Conservation (phyloP, 1,140 invertebrate species). For the Macrobrachium rosenbergii region DNA sequence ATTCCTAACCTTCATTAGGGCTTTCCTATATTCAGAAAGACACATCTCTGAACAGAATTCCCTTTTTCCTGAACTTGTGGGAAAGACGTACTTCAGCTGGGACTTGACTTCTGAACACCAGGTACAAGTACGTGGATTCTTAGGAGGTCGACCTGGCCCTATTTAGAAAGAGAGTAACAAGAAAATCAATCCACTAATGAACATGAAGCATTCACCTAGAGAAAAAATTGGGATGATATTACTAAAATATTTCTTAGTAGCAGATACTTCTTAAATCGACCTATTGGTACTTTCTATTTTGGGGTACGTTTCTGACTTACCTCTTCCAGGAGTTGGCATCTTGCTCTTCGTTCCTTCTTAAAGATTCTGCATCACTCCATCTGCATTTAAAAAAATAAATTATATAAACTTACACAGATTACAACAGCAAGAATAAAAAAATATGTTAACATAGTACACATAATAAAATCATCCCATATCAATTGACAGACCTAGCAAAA, state of each 20-base stretch:
- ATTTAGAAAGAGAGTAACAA: not conserved
- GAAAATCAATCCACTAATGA: not conserved
- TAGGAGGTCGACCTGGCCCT: constrained; percentile 60
- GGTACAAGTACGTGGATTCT: constrained; percentile 64
- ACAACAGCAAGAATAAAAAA: too few species aligned
- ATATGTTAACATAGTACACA: too few species aligned
- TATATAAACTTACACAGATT: not conserved
- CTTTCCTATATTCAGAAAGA: constrained; percentile 88
- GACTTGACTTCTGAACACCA: constrained; percentile 85
- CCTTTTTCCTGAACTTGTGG: constrained; percentile 89
- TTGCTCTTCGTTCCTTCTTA: constrained; percentile 12
- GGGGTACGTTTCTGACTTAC: not conserved
- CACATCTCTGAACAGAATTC: constrained; percentile 94
- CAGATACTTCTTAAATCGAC: not conserved
- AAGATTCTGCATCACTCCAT: constrained; percentile 16
- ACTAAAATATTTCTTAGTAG: not conserved
- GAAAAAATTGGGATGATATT: not conserved
- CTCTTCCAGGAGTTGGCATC: constrained; percentile 54
- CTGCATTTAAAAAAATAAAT: constrained; percentile 19
- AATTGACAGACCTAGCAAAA: too few species aligned
- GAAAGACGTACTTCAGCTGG: constrained; percentile 86
- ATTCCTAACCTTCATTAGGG: constrained; percentile 79
- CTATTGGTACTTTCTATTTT: not conserved
- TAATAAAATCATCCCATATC: too few species aligned
- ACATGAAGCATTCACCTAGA: not conserved